Evolutionary conservation across 2,797 vertebrate species (phyloP).

Genomic region (Anomalospiza imberbis): DNA sequence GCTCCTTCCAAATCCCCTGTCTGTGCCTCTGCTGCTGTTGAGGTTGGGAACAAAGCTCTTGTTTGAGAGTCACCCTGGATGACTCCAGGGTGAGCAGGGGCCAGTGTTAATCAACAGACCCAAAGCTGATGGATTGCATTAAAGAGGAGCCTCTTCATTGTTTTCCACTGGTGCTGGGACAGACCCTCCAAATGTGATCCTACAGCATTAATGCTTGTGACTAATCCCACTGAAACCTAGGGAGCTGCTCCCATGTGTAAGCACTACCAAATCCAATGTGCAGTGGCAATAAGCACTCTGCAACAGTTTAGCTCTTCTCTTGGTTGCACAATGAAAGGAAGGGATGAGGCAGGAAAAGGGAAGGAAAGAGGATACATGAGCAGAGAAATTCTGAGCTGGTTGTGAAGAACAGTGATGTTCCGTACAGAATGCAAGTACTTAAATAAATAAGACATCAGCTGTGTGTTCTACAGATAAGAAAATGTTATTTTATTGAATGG

Average conservation of each 20-base stretch:
- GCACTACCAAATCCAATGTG: neutral
- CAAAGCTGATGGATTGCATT: neutral
- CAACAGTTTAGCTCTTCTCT: neutral
- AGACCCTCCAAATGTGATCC: neutral
- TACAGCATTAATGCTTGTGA: neutral
- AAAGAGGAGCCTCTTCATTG: neutral
- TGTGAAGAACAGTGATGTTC: neutral
- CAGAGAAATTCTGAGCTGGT: neutral
- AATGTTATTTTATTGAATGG: slow-evolving; percentile 69
- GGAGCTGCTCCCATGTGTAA: neutral
- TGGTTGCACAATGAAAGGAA: neutral
- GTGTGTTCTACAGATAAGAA: slow-evolving; percentile 53
- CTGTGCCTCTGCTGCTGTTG: neutral
- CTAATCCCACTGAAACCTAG: neutral
- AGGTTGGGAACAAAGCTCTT: neutral
- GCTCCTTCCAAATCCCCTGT: neutral
- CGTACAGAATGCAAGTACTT: neutral
- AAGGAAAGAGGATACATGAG: neutral
- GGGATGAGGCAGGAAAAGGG: neutral
- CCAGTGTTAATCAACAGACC: neutral
- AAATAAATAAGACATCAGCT: slow-evolving; percentile 4
- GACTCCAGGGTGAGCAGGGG: neutral
- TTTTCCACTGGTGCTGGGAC: neutral
- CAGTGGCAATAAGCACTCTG: neutral
- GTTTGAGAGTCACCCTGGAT: too few relatives aligned